Conservation (phyloP, 2,797 vertebrate genomes). For the Falco biarmicus region DNA sequence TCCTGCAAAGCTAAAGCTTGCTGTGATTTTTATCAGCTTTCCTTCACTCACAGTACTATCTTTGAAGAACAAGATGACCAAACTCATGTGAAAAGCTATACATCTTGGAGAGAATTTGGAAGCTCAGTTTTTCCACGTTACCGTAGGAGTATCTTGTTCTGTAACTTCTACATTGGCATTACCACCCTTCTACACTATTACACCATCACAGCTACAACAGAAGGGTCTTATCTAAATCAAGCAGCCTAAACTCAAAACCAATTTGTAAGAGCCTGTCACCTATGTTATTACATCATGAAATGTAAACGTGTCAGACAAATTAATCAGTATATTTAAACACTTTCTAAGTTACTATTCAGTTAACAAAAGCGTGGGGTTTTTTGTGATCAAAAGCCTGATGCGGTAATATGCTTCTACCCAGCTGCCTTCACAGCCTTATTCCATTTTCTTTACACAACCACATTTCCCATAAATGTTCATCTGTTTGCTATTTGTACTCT, state of each 20-base stretch:
- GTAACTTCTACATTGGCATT: neutral
- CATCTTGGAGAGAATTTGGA: neutral
- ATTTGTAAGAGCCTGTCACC: neutral
- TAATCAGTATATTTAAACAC: neutral
- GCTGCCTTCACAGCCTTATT: neutral
- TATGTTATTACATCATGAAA: neutral
- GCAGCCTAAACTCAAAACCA: neutral
- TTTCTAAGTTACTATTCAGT: neutral
- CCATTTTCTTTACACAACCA: neutral
- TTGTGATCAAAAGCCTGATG: neutral
- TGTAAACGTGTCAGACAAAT: neutral
- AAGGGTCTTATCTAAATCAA: neutral
- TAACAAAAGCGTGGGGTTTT: neutral
- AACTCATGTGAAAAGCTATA: neutral
- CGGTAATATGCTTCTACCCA: neutral
- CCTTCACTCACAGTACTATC: neutral
- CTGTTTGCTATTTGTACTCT: neutral
- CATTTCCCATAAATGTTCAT: neutral
- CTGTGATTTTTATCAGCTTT: neutral
- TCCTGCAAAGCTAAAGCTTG: neutral
- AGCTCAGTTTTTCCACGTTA: neutral
- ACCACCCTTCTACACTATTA: neutral
- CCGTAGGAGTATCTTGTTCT: neutral
- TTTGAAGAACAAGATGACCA: neutral
- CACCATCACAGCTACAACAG: neutral